phyloP scores from a whole-genome alignment of 1,140 invertebrate genomes.

The Drosophila kanapiae region DNA sequence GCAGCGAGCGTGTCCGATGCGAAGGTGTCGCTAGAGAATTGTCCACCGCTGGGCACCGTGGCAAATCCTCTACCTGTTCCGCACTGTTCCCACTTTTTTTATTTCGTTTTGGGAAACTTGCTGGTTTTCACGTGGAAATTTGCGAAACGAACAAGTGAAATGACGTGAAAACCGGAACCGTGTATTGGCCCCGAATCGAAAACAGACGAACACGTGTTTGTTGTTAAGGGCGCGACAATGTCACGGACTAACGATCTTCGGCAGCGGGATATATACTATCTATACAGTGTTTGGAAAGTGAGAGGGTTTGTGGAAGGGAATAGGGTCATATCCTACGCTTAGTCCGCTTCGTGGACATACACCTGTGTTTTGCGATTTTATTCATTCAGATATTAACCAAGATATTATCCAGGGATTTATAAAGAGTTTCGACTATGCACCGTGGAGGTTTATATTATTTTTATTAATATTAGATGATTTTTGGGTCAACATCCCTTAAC shows the following conservation, averaged over 20 bases:
- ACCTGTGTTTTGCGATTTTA: no score
- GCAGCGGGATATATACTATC: slow-evolving; percentile 3
- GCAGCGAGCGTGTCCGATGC: slow-evolving; percentile 46
- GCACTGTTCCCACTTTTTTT: background rate
- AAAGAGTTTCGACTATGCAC: no score
- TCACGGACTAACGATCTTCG: slow-evolving; percentile 49
- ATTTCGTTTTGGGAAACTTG: slow-evolving; percentile 30
- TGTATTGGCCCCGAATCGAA: background rate
- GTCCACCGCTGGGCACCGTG: slow-evolving; percentile 31
- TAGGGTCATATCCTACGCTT: background rate
- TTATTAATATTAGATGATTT: no score
- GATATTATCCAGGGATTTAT: no score
- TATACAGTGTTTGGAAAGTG: background rate
- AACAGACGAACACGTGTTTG: slow-evolving; percentile 48
- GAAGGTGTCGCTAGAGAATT: slow-evolving; percentile 37
- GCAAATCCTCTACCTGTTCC: slow-evolving; percentile 59
- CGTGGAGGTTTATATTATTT: no score
- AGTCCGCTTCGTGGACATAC: background rate
- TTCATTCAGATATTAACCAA: no score
- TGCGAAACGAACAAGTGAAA: slow-evolving; percentile 49
- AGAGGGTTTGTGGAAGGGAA: background rate
- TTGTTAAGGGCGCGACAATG: slow-evolving; percentile 60
- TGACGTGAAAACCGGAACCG: slow-evolving; percentile 56
- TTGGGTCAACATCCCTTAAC: no score
- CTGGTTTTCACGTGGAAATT: slow-evolving; percentile 45